phyloP scores from a whole-genome alignment of 2,113 vertebrate species.

The Dromiciops gliroides region DNA sequence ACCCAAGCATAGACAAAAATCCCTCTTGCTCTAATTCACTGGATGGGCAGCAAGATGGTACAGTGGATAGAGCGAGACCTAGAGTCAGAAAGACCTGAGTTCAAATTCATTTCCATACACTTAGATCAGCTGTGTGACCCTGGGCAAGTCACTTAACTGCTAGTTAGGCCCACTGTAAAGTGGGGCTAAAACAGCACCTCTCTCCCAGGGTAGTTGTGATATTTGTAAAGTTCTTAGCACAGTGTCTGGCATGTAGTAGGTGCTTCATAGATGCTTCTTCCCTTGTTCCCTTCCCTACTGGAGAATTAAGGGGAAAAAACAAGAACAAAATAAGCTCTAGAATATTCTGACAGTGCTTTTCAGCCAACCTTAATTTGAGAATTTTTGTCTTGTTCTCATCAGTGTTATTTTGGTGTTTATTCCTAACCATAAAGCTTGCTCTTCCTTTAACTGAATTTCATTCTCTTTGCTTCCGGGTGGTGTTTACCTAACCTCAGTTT shows the following conservation, averaged over 20 bases:
- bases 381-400: background rate
- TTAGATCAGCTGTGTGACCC: too few relatives aligned
- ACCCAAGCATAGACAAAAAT: background rate
- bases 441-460: background rate
- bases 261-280: background rate
- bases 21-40: background rate
- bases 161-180: too few relatives aligned
- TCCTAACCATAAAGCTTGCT: background rate
- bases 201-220: background rate
- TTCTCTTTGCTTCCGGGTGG: background rate
- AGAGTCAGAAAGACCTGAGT: background rate
- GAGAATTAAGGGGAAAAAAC: background rate
- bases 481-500: background rate
- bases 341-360: background rate
- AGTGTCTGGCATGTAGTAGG: background rate
- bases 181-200: background rate
- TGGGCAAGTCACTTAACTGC: background rate
- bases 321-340: background rate
- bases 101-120: background rate
- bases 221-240: background rate
- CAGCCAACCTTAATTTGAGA: background rate
- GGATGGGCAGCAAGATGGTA: too few relatives aligned
- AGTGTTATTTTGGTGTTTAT: background rate
- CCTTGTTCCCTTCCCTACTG: background rate
- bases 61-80: background rate